Evolutionary conservation across 1,140 invertebrate genomes (phyloP), one percentile per base, ranked within the genome.

Genomic region (Cryptotermes secundus): DNA sequence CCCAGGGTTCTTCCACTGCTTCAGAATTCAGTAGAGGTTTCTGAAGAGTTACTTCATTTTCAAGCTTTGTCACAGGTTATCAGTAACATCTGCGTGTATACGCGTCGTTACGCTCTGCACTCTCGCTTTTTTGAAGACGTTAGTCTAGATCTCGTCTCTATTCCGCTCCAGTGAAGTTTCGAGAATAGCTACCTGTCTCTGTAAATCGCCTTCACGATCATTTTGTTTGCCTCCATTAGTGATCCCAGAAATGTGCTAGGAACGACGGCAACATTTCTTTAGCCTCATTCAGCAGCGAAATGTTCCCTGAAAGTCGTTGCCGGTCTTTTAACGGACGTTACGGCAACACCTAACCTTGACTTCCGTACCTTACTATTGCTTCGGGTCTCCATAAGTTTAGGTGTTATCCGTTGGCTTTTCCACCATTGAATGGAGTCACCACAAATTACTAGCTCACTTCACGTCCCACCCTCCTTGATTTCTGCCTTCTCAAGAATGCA

Each of bases 151-250:
- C 26, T 4, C 26, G 59, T 72, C 59, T 9, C 59, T 26, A 31
- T 72, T 31, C 7, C n/a, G 14, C 3, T 22, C 45, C 22, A 7
- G 9, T 72, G 31, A 72, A 72, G 59, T 72, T 72, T 10, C 26
- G 9, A 72, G 59, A 16, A 72, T 31, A 72, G n/a, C 59, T 72
- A 26, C n/a, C 59, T 14, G n/a, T 31, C 26, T 26, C 4, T 72
- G 26, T 31, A 72, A 72, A 72, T 31, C 26, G 31, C n/a, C 59
- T 26, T 31, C 59, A n/a, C 26, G 7, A 72, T n/a, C 59, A 14
- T 72, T 72, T n/a, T 72, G 59, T 72, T 72, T 72, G 26, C 59
- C 14, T 72, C 26, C 59, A 72, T 72, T 72, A 72, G 59, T 72
- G 59, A 72, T 26, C 59, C 59, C n/a, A 72, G 26, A 31, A 72